A percentile compares a stretch with the other conserved stretches of the same genome.
phyloP scores from a whole-genome alignment of 2,113 vertebrate species.

The Mirounga angustirostris region DNA sequence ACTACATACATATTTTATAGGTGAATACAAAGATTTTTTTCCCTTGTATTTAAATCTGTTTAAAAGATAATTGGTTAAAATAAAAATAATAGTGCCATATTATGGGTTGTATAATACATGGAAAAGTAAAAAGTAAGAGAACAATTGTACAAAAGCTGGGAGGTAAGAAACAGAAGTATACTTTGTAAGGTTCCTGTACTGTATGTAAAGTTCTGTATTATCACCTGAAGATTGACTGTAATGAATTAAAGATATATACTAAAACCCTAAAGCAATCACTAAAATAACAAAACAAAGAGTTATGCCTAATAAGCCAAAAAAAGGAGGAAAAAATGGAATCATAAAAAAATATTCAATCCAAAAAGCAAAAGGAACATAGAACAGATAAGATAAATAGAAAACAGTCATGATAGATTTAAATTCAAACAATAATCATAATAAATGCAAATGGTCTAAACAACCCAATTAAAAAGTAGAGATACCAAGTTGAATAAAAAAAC shows the following conservation, averaged over 20 bases:
- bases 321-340: background rate
- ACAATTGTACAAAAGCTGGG: background rate
- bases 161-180: background rate
- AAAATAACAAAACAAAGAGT: background rate
- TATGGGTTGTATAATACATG: background rate
- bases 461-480: background rate
- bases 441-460: background rate
- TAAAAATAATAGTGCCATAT: background rate
- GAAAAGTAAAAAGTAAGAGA: background rate
- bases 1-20: background rate
- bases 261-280: background rate
- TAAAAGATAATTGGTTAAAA: background rate
- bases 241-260: background rate
- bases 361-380: background rate
- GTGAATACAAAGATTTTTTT: background rate
- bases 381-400: background rate
- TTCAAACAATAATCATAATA: background rate
- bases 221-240: background rate
- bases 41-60: background rate
- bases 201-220: background rate
- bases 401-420: background rate
- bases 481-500: background rate
- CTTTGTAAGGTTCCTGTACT: background rate
- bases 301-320: background rate
- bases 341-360: slow-evolving; percentile 1